Conservation (phyloP, 2,113 vertebrate genomes). For the Chinchilla lanigera region DNA sequence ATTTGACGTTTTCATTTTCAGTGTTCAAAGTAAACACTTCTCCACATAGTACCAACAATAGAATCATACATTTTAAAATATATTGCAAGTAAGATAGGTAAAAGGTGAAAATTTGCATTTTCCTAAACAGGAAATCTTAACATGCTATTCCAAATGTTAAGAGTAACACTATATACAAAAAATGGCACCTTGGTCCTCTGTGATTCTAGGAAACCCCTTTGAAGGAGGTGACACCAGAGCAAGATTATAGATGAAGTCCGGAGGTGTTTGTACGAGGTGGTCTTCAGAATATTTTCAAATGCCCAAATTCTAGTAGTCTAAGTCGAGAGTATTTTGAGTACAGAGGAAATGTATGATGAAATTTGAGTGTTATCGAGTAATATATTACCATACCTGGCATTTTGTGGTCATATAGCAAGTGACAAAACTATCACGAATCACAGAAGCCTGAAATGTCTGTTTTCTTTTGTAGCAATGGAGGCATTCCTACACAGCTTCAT, state of each 20-base stretch:
- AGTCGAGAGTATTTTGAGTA: background rate
- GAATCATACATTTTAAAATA: slow-evolving; percentile 16
- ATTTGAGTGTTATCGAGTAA: background rate
- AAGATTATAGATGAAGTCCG: background rate
- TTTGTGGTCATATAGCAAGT: background rate
- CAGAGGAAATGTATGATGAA: background rate
- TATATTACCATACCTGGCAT: background rate
- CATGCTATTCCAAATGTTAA: background rate
- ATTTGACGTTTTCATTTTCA: slow-evolving; percentile 26
- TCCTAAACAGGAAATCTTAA: background rate
- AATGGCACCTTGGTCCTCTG: background rate
- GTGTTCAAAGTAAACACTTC: slow-evolving; percentile 8
- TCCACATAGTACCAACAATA: background rate
- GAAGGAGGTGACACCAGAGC: background rate
- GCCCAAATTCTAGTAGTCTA: slow-evolving; percentile 8
- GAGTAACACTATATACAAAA: background rate
- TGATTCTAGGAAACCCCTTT: background rate
- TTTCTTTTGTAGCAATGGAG: slow-evolving; percentile 88
- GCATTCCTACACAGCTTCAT: slow-evolving; percentile 89
- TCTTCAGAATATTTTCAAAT: background rate
- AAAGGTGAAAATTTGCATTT: slow-evolving; percentile 30
- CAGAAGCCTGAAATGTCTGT: slow-evolving; percentile 43
- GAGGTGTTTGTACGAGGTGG: background rate
- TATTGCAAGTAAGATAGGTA: background rate
- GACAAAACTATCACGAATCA: background rate